Conservation (phyloP, 1,140 invertebrate species). For the Microplitis demolitor region DNA sequence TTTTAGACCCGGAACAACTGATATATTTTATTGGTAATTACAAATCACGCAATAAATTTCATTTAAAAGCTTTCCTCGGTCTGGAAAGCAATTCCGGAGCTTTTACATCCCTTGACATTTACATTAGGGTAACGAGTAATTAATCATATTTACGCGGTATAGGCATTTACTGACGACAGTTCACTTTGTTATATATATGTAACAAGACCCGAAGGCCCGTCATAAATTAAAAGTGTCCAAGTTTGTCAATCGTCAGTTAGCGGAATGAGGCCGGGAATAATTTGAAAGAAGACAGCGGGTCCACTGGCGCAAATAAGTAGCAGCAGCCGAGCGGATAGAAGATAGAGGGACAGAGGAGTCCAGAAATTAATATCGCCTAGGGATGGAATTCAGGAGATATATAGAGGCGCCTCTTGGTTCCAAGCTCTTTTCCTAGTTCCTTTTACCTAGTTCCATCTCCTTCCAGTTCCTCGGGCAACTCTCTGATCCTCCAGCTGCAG, state of each 20-base stretch:
- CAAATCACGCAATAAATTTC: too few species aligned
- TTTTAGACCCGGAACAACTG: too few species aligned
- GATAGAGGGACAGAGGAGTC: conserved; percentile 5
- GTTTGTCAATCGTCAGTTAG: not conserved
- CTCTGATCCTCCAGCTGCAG: not conserved
- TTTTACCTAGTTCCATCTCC: conserved; percentile 17
- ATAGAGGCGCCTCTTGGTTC: conserved; percentile 2
- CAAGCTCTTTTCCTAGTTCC: conserved; percentile 16
- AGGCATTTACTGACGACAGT: not conserved
- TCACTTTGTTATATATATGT: not conserved
- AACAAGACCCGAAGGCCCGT: not conserved
- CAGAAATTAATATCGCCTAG: conserved; percentile 31
- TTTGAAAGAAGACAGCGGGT: too few species aligned
- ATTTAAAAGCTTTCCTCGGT: too few species aligned
- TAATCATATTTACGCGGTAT: too few species aligned
- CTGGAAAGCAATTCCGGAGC: not conserved
- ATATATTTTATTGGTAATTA: not conserved
- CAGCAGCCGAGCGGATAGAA: not conserved
- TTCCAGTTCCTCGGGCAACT: not conserved
- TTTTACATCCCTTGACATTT: too few species aligned
- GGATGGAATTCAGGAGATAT: conserved; percentile 9
- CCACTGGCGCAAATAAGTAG: not conserved
- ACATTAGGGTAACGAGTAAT: too few species aligned
- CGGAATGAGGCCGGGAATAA: not conserved
- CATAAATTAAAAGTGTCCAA: not conserved